Percentiles rank a stretch among this genome's conserved stretches.
Evolutionary conservation across 2,797 vertebrate genomes (phyloP).

Genomic region (Merluccius polli): DNA sequence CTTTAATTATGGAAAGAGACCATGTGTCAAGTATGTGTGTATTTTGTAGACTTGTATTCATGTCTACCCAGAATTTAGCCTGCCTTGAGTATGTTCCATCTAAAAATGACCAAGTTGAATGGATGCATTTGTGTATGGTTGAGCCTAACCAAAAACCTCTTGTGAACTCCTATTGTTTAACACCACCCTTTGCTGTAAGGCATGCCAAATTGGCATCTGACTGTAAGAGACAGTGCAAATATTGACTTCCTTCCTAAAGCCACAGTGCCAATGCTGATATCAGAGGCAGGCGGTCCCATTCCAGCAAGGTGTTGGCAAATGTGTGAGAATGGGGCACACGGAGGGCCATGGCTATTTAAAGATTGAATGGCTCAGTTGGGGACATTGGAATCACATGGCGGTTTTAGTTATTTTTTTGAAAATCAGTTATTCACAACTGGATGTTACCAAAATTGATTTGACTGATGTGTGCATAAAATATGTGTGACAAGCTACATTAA

Average conservation of each 20-base stretch:
- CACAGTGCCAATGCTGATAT: constrained; percentile 50
- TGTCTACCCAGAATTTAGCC: constrained; percentile 5
- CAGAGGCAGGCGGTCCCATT: constrained; percentile 43
- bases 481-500: not conserved
- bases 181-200: not conserved
- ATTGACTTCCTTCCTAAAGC: constrained; percentile 69
- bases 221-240: constrained; percentile 69
- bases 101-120: constrained; percentile 11
- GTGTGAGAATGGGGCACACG: constrained; percentile 44
- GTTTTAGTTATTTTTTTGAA: constrained; percentile 27
- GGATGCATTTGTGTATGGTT: constrained; percentile 20
- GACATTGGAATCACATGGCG: constrained; percentile 33
- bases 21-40: constrained; percentile 4
- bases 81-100: not conserved
- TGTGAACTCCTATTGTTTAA: not conserved
- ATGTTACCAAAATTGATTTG: not conserved
- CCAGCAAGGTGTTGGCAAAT: constrained; percentile 51
- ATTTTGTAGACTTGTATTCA: not conserved
- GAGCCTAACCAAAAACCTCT: constrained; percentile 14
- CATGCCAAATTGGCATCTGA: constrained; percentile 46
- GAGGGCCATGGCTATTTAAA: constrained; percentile 53
- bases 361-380: constrained; percentile 36
- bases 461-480: not conserved
- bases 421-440: constrained; percentile 15
- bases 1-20: constrained; percentile 32